Evolutionary conservation across 2,797 vertebrate genomes (phyloP), one percentile per base, ranked within the genome.

Genomic region (Enteromius trimaculatus): DNA sequence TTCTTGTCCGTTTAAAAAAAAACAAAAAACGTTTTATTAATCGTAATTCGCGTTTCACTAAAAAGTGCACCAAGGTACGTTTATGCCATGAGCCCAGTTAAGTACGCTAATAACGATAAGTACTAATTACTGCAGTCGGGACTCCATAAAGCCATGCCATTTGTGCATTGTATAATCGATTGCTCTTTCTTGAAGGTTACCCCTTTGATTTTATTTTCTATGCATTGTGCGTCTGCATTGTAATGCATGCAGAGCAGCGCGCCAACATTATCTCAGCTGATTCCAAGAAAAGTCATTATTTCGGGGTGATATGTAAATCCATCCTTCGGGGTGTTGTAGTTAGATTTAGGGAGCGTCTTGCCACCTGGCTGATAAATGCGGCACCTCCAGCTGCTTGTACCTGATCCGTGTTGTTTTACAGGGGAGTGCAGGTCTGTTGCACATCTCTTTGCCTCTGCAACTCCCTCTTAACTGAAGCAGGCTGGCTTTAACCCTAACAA

Each of bases 401-500:
- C 78, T 80, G 65, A 80, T 80, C 49, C 65, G 14, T 80, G 47
- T 53, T 68, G 78, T 70, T 80, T 58, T 69, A 14, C 13, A 83
- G 39, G 79, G 62, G 6, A 13, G 42, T 51, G 26, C 34, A 72
- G 55, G 13, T 44, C 14, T 3, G 16, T 69, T 49, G 47, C 16
- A 29, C 70, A 6, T 51, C 2, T 1, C 16, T 39, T 29, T 77
- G 71, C 19, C 47, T 71, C 26, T 69, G 53, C 51, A 79, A 44
- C 37, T 47, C 31, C 8, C 13, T 16, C 23, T 51, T 80, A 47
- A 23, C 42, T 44, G 53, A 74, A 55, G 66, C 13, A 23, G 74
- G 64, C 64, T 60, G 23, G 71, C 39, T 78, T 66, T 77, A 82
- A 85, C 49, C 51, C 34, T 71, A 83, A 82, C 79, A 79, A 84